These are phyloP conservation scores for Streblospio benedicti DNA, from an alignment of 1,140 invertebrate genomes.

Conservation along the genomic window DNA sequence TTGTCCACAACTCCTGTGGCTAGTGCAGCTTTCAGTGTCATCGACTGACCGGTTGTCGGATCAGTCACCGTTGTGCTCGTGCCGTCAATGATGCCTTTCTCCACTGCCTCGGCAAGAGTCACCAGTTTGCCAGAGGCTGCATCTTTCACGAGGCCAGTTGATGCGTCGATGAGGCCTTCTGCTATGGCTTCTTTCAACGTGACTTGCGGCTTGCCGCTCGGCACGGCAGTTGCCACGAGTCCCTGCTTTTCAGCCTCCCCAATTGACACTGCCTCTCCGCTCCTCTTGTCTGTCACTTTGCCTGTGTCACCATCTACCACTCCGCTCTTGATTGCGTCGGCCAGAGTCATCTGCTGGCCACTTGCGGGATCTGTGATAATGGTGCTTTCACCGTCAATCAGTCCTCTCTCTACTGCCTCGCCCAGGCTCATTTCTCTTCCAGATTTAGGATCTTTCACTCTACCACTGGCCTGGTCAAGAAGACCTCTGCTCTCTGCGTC, in stretches of 20 bases:
- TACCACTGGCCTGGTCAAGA: background rate
- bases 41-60: slow-evolving; percentile 18
- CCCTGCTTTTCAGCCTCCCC: slow-evolving; percentile 66
- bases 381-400: slow-evolving; percentile 11
- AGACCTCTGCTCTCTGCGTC: slow-evolving; percentile 57
- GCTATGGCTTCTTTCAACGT: slow-evolving; percentile 58
- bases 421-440: slow-evolving; percentile 61
- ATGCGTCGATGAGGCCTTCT: slow-evolving; percentile 53
- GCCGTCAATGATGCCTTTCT: slow-evolving; percentile 62
- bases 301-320: slow-evolving; percentile 58
- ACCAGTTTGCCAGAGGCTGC: slow-evolving; percentile 21
- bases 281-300: slow-evolving; percentile 62
- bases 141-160: slow-evolving; percentile 35
- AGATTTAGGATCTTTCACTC: slow-evolving; percentile 63
- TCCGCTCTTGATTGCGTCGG: slow-evolving; percentile 66
- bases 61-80: slow-evolving; percentile 42
- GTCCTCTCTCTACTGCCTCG: slow-evolving; percentile 56
- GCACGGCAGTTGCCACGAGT: no score
- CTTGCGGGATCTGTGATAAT: background rate
- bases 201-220: no score
- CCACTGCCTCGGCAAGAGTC: slow-evolving; percentile 60
- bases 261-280: slow-evolving; percentile 81
- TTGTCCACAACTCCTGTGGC: slow-evolving; percentile 31
- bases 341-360: slow-evolving; percentile 52
- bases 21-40: slow-evolving; percentile 35